Evolutionary conservation across 37 sponge, comb jelly and placozoan species (phyloP).

Genomic region (Aplysina aerophoba): DNA sequence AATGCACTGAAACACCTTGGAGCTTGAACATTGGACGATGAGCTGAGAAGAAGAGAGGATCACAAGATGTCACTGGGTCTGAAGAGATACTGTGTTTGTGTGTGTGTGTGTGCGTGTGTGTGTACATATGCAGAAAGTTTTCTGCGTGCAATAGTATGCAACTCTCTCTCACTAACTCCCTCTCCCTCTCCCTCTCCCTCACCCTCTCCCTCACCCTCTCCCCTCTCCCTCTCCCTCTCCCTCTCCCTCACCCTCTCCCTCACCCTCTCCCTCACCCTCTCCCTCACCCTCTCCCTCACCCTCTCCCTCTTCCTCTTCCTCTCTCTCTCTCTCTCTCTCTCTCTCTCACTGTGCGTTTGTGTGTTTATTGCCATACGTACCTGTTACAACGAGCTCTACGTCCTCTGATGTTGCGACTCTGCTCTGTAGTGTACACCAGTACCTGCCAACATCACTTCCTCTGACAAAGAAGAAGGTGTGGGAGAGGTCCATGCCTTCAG

Average conservation of each 20-base stretch:
- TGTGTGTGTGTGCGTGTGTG: too few species aligned
- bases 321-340: too few species aligned
- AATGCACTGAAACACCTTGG: too few species aligned
- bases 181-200: constrained; percentile 54
- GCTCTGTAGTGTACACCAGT: background rate
- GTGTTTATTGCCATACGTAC: too few species aligned
- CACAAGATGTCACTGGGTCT: too few species aligned
- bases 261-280: background rate
- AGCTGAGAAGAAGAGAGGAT: too few species aligned
- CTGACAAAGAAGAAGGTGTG: background rate
- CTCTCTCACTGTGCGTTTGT: too few species aligned
- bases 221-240: background rate
- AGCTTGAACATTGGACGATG: too few species aligned
- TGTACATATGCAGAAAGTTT: too few species aligned
- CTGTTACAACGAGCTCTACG: too few species aligned
- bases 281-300: background rate
- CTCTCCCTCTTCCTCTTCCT: constrained; percentile 7
- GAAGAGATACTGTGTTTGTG: too few species aligned
- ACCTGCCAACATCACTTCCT: background rate
- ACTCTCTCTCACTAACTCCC: constrained; percentile 10
- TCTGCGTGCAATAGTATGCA: background rate
- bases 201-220: too few species aligned
- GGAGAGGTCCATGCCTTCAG: background rate
- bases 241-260: background rate
- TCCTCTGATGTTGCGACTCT: background rate